These are phyloP conservation scores for Parnassius apollo DNA, from an alignment of 2,888 invertebrate genomes.

Conservation along the genomic window DNA sequence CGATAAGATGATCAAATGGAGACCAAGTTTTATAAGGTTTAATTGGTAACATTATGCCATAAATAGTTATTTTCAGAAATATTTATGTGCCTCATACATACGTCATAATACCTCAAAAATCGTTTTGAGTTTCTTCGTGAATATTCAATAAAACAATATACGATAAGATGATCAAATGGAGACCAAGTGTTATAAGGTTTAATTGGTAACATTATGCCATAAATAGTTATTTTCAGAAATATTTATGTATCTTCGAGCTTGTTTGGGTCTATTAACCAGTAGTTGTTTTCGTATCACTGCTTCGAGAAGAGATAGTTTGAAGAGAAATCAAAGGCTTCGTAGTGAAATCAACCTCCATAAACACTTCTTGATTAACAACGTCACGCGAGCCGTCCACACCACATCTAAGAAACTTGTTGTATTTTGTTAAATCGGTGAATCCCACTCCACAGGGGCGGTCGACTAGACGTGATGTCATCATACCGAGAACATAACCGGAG, in stretches of 20 bases:
- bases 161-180: no score
- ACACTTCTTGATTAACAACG: slow-evolving; percentile 49
- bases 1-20: no score
- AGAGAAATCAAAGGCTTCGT: slow-evolving; percentile 22
- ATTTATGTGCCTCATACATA: no score
- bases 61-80: background rate
- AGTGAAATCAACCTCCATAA: slow-evolving; percentile 43
- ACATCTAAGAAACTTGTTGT: slow-evolving; percentile 64
- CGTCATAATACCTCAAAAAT: no score
- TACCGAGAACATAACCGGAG: slow-evolving; percentile 56
- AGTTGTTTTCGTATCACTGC: background rate
- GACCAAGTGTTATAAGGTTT: no score
- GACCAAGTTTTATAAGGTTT: no score
- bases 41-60: no score
- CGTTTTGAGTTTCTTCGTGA: no score
- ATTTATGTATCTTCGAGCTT: background rate
- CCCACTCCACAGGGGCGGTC: slow-evolving; percentile 70
- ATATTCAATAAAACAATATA: no score
- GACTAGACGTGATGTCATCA: slow-evolving; percentile 64
- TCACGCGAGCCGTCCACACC: slow-evolving; percentile 70
- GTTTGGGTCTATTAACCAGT: background rate
- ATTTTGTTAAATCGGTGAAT: slow-evolving; percentile 54
- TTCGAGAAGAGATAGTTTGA: slow-evolving; percentile 7
- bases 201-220: no score
- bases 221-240: background rate